Percentiles rank a stretch among this genome's conserved stretches.
Conservation (phyloP, 2,113 vertebrate species). For the Chaetops frenatus region DNA sequence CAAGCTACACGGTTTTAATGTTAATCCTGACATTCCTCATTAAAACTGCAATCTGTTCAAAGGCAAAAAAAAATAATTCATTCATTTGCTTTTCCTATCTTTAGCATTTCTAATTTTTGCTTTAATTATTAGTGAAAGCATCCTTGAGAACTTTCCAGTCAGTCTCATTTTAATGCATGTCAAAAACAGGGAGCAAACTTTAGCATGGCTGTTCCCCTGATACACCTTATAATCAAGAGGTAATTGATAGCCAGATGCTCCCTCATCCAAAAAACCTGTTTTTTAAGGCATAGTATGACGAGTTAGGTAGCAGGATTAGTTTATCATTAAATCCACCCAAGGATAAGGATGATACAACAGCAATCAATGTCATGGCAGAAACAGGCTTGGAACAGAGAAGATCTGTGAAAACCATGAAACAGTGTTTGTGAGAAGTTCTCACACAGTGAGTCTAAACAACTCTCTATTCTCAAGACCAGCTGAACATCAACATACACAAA, state of each 20-base stretch:
- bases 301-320: slow-evolving; percentile 6
- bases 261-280: background rate
- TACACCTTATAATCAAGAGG: background rate
- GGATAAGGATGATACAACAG: background rate
- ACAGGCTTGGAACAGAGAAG: too few relatives aligned
- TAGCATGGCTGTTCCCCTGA: background rate
- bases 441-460: too few relatives aligned
- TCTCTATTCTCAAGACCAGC: too few relatives aligned
- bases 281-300: background rate
- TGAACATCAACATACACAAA: too few relatives aligned
- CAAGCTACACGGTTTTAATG: background rate
- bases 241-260: slow-evolving; percentile 22
- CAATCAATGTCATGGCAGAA: too few relatives aligned
- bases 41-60: slow-evolving; percentile 10
- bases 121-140: background rate
- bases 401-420: too few relatives aligned
- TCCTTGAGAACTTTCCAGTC: background rate
- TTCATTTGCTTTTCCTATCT: background rate
- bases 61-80: background rate
- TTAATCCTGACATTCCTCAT: background rate
- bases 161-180: background rate
- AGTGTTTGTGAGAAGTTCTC: too few relatives aligned
- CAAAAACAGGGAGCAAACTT: background rate
- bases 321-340: background rate
- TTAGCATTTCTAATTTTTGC: background rate